Base-by-base conservation (phyloP, 2,113 vertebrate species). In the Hemiscyllium ocellatum region DNA sequence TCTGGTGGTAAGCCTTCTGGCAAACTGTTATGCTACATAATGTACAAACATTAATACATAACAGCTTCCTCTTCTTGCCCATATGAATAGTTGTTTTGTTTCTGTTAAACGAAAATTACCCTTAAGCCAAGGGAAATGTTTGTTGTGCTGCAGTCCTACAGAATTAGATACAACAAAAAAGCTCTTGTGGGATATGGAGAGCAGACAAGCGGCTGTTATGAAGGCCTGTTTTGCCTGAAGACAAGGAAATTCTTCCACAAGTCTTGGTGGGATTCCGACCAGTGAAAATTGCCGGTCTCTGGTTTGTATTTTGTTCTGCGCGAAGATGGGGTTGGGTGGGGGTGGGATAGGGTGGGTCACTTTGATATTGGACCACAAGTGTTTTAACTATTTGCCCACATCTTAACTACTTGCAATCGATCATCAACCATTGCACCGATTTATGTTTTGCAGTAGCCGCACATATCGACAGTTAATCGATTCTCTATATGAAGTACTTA, bases 131-230 rank as follows among this genome's bases (percentile, higher is more conserved):
- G 96, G 96, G 87, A 96, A 96, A 97, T 96, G 96, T 96, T 96
- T 78, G 96, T 96, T 97, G 96, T 96, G 56, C 91, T 95, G 95
- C 90, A 95, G 90, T 96, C 96, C 68, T 93, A 96, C 96, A 96
- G 96, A 96, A 95, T 96, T 85, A 95, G 93, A 95, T 95, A 65
- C 76, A 95, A 95, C 95, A 95, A 95, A 83, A 95, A 96, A 80
- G 96, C 96, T 96, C 87, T 96, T 97, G 97, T 97, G 97, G 97
- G 96, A 97, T 97, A 97, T 97, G 97, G 96, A 97, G 96, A 97
- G 97, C 94, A 96, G 95, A 96, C 90, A 95, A 96, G 95, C 76
- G 68, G 85, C 95, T 83, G 97, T 96, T 96, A 97, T 97, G 97
- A 95, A 97, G 91, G 96, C 95, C 68, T 95, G 96, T 97, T 96